Base-by-base conservation (phyloP, 2,797 vertebrate species). In the Champsocephalus gunnari region DNA sequence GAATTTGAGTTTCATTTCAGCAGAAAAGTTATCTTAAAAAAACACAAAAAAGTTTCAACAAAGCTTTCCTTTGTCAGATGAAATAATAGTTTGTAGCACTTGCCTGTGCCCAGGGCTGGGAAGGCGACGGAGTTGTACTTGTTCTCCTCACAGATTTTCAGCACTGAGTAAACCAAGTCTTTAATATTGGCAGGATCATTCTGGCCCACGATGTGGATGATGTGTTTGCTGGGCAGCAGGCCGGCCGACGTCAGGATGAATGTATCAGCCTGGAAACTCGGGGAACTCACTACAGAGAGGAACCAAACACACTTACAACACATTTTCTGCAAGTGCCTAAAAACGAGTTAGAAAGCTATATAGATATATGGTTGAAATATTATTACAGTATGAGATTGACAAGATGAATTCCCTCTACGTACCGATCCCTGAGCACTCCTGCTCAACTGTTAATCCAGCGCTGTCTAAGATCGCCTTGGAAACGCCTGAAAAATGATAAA, bases 81-180 rank as follows among this genome's bases (percentile, higher is more conserved):
- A 2, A 12, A 24, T 21, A 0, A 48, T 21, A 43, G 0, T 6
- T 17, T 28, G 21, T 8, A 24, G 10, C 13, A 67, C 71, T 3
- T 56, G 98, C 98, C 97, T 96, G 97, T 98, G 88, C 97, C 97
- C 75, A 98, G 95, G 21, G 97, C 97, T 0, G 98, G 97, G 75
- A 99, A 96, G 59, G 96, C 92, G 2, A 98, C 86, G 0, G 97
- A 96, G 0, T 28, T 66, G 57, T 95, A 88, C 53, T 28, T 91
- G 0, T 9, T 66, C 2, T 77, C 74, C 73, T 97, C 97, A 13
- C 97, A 97, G 41, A 89, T 1, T 13, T 81, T 86, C 58, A 98
- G 95, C 60, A 96, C 92, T 3, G 48, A 21, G 14, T 76, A 86
- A 41, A 98, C 92, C 0, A 83, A 49, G 0, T 48, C 67, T 70